These are phyloP conservation scores for Cinclus mexicanus DNA, from an alignment of 2,113 vertebrate species.

Conservation along the genomic window DNA sequence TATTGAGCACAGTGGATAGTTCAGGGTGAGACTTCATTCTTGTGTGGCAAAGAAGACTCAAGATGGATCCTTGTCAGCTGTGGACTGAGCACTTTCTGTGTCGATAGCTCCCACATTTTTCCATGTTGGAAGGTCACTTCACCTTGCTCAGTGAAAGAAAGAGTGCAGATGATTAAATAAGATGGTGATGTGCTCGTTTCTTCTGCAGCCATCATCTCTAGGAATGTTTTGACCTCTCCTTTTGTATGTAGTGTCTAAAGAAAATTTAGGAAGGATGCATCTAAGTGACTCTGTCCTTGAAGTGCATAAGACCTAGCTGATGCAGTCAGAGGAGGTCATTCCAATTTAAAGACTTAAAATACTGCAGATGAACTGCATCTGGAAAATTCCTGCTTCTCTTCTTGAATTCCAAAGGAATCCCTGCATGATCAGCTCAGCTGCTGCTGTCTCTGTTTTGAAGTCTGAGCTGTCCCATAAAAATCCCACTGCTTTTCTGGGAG, in stretches of 20 bases:
- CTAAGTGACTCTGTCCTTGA: background rate
- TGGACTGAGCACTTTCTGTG: background rate
- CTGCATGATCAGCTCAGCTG: background rate
- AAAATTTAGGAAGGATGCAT: background rate
- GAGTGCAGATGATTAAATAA: background rate
- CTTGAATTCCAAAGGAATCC: background rate
- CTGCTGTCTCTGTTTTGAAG: background rate
- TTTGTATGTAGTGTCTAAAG: background rate
- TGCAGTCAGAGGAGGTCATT: background rate
- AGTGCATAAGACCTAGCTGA: background rate
- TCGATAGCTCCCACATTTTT: background rate
- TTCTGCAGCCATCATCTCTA: background rate
- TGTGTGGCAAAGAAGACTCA: background rate
- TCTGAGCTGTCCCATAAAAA: background rate
- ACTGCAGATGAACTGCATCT: background rate
- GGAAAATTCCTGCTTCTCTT: background rate
- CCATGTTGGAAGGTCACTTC: background rate
- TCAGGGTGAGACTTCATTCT: background rate
- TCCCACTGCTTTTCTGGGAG: background rate
- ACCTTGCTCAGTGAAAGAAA: background rate
- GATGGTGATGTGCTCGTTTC: background rate
- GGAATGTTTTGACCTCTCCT: background rate
- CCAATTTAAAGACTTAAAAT: background rate
- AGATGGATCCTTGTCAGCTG: background rate
- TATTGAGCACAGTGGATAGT: background rate